Percentiles rank a stretch among this genome's conserved stretches.
These are phyloP conservation scores for Strix aluco DNA, from an alignment of 2,113 vertebrate species.

Conservation along the genomic window DNA sequence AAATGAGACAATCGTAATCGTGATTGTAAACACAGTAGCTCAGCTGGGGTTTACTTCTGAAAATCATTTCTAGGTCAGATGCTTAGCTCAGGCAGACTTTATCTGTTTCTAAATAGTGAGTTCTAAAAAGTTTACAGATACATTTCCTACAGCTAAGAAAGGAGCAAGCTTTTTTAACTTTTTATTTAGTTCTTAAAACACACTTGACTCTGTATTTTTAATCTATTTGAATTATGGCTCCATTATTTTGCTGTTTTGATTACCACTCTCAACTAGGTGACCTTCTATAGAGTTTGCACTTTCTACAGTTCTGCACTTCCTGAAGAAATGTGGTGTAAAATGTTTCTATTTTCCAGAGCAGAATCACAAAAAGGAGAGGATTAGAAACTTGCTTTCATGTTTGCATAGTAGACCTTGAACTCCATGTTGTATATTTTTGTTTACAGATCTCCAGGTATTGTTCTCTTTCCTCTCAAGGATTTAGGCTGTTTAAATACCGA, in stretches of 20 bases:
- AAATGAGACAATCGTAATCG: constrained; percentile 41
- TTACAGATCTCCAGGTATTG: not conserved
- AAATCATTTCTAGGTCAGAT: constrained; percentile 68
- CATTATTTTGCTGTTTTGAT: not conserved
- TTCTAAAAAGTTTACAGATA: not conserved
- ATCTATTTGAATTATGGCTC: not conserved
- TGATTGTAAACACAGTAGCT: constrained; percentile 57
- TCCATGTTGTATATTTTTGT: not conserved
- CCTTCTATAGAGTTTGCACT: not conserved
- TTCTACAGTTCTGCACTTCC: not conserved
- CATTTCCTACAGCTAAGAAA: not conserved
- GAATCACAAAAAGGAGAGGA: not conserved
- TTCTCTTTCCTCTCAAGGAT: not conserved
- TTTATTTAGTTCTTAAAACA: not conserved
- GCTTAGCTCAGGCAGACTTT: constrained; percentile 31
- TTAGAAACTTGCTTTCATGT: not conserved
- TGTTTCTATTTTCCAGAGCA: not conserved
- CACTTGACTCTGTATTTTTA: not conserved
- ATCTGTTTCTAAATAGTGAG: not conserved
- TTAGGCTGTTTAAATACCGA: not conserved
- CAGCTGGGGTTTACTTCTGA: constrained; percentile 53
- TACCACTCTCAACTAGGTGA: not conserved
- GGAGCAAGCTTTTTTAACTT: not conserved
- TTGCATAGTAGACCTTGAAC: not conserved
- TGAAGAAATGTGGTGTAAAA: not conserved